Evolutionary conservation across 2,888 invertebrate species (phyloP).

Genomic region (Habrosyne pyritoides): DNA sequence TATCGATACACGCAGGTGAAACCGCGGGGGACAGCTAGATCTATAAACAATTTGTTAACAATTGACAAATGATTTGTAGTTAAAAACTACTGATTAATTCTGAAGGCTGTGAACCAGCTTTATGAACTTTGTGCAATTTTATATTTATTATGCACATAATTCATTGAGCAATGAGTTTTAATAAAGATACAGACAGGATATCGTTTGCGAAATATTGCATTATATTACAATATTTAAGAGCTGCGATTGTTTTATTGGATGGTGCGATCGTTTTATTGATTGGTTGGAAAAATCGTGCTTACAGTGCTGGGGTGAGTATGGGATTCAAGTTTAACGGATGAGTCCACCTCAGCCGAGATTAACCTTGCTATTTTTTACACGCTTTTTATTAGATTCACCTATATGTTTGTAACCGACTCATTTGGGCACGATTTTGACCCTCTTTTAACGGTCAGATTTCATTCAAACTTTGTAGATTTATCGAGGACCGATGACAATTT

Average conservation of each 20-base stretch:
- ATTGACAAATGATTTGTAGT: neutral
- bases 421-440: no score
- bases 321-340: constrained; percentile 15
- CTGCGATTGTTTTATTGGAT: constrained; percentile 63
- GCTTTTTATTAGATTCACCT: no score
- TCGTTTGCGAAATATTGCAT: constrained; percentile 43
- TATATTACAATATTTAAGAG: constrained; percentile 30
- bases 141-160: constrained; percentile 15
- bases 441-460: no score
- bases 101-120: neutral
- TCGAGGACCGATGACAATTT: no score
- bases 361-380: no score
- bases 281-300: constrained; percentile 77
- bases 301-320: constrained; percentile 37
- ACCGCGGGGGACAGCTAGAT: no score
- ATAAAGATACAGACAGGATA: constrained; percentile 21
- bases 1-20: no score
- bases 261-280: constrained; percentile 71
- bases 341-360: neutral
- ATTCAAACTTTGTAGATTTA: no score
- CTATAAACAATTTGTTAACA: no score
- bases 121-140: neutral
- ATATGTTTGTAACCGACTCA: no score
- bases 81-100: neutral
- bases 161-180: constrained; percentile 15